phyloP scores from a whole-genome alignment of 1,140 invertebrate species.

The Macrotrachela quadricornifera region DNA sequence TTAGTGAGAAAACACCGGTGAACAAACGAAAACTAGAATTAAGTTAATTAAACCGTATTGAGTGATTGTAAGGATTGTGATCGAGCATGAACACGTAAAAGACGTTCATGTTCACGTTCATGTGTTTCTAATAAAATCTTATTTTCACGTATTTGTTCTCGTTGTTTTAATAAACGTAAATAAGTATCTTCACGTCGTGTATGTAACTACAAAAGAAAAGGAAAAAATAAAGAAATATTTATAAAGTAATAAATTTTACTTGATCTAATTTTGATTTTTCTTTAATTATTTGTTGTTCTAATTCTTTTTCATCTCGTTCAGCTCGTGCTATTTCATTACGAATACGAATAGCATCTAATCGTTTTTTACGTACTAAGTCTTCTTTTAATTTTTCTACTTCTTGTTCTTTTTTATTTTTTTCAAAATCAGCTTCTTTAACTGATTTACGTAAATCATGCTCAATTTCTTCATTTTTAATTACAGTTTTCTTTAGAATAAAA shows the following conservation, averaged over 20 bases:
- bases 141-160: conserved; percentile 15
- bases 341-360: conserved; percentile 16
- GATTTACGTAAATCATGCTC: conserved; percentile 18
- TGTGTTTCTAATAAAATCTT: conserved; percentile 15
- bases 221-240: neutral
- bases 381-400: conserved; percentile 15
- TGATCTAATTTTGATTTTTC: conserved; percentile 22
- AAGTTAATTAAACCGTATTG: too few relatives aligned
- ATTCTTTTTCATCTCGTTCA: conserved; percentile 14
- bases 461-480: conserved; percentile 16
- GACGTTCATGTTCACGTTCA: conserved; percentile 17
- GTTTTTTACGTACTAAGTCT: conserved; percentile 14
- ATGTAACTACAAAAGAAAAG: conserved; percentile 14
- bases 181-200: conserved; percentile 20
- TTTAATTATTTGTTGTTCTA: conserved; percentile 16
- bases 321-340: conserved; percentile 15
- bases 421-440: conserved; percentile 20
- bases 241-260: conserved; percentile 12
- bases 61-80: too few relatives aligned
- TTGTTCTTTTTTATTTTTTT: conserved; percentile 21
- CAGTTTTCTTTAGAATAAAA: too few relatives aligned
- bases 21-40: too few relatives aligned
- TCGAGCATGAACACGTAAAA: conserved; percentile 11
- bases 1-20: too few relatives aligned
- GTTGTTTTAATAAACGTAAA: conserved; percentile 15